These are phyloP conservation scores for Podarcis lilfordi DNA, from an alignment of 2,797 vertebrate species.

Conservation along the genomic window DNA sequence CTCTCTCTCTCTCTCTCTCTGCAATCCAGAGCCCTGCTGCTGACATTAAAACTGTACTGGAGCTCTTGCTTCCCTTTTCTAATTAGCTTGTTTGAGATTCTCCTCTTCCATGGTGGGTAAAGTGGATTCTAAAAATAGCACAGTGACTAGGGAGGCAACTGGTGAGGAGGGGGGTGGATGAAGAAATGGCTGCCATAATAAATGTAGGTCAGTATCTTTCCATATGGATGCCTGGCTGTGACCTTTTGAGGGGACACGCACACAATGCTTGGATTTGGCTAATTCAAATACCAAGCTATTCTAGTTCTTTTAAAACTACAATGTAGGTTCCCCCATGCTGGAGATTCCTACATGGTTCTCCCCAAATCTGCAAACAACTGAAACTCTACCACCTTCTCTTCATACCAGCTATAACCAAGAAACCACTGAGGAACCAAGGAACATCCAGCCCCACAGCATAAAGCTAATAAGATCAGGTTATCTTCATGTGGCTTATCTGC, in stretches of 20 bases:
- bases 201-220: constrained; percentile 15
- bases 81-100: constrained; percentile 39
- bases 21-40: constrained; percentile 5
- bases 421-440: background rate
- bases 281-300: background rate
- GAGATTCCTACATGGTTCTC: background rate
- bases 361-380: background rate
- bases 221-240: background rate
- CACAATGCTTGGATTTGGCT: background rate
- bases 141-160: background rate
- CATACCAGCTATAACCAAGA: background rate
- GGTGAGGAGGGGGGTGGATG: background rate
- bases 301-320: background rate
- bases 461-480: background rate
- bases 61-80: constrained; percentile 16
- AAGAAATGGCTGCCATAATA: background rate
- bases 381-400: background rate
- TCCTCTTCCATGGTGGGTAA: constrained; percentile 24
- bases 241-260: background rate
- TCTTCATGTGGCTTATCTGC: background rate
- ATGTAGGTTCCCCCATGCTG: background rate
- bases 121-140: constrained; percentile 35
- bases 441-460: background rate
- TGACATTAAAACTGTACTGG: constrained; percentile 11
- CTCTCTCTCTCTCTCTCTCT: background rate